Evolutionary conservation across 2,113 vertebrate genomes (phyloP).

Genomic region (Rhabdornis inornatus): DNA sequence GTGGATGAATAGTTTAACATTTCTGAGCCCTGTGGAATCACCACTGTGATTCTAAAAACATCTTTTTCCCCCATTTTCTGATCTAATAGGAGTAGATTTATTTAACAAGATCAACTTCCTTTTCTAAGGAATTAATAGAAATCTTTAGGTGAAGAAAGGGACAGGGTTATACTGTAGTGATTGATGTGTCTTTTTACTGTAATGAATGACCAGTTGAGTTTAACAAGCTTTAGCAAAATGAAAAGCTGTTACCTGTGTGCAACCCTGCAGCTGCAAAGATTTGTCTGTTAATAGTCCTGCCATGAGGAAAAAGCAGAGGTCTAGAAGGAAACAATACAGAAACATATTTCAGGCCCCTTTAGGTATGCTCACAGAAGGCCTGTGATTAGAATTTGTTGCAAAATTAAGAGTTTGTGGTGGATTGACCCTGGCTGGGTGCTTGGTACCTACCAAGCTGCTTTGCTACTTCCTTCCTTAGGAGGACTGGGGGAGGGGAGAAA

Average conservation of each 20-base stretch:
- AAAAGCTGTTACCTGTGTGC: slow-evolving; percentile 33
- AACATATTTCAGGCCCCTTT: neutral
- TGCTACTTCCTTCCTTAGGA: neutral
- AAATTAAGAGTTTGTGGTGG: neutral
- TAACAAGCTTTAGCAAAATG: slow-evolving; percentile 36
- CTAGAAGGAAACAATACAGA: slow-evolving; percentile 3
- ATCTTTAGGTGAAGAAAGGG: neutral
- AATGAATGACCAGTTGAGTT: slow-evolving; percentile 29
- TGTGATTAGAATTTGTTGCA: neutral
- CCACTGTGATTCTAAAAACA: neutral
- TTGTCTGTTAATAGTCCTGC: neutral
- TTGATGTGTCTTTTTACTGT: slow-evolving; percentile 34
- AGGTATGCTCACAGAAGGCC: neutral
- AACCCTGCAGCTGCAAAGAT: neutral
- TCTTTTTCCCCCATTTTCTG: neutral
- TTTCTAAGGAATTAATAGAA: neutral
- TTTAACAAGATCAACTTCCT: neutral
- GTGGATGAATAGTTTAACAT: neutral
- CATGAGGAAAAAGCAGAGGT: neutral
- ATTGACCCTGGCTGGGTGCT: neutral
- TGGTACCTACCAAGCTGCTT: neutral
- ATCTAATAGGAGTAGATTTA: neutral
- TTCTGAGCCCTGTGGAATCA: neutral
- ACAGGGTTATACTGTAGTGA: neutral
- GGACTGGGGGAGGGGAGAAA: neutral